phyloP scores from a whole-genome alignment of 2,888 invertebrate genomes.

The Ichneumoninae sp. region DNA sequence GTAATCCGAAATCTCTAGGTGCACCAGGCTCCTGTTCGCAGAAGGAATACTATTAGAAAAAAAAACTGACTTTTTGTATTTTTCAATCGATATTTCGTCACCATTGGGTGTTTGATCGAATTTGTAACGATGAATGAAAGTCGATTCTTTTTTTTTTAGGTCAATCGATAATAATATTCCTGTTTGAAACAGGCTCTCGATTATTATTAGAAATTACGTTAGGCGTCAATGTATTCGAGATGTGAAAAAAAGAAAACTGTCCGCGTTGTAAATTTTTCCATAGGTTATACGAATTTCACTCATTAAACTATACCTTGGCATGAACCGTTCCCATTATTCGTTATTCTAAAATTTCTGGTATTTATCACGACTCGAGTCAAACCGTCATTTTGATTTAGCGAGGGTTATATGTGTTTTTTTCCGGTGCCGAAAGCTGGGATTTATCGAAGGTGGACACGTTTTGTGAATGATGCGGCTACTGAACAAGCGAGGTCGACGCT shows the following conservation, averaged over 20 bases:
- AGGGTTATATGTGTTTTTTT: constrained; percentile 31
- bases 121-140: constrained; percentile 54
- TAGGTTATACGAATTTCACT: constrained; percentile 72
- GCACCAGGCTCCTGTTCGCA: constrained; percentile 72
- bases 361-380: constrained; percentile 53
- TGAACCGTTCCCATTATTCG: constrained; percentile 84
- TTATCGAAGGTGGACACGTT: constrained; percentile 57
- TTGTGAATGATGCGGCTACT: constrained; percentile 39
- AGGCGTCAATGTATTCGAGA: constrained; percentile 36
- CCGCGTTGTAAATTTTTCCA: constrained; percentile 5
- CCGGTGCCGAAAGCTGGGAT: constrained; percentile 50
- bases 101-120: background rate
- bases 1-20: constrained; percentile 64
- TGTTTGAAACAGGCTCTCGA: constrained; percentile 29
- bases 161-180: constrained; percentile 25
- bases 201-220: constrained; percentile 72
- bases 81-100: background rate
- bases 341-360: constrained; percentile 51
- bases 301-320: constrained; percentile 82
- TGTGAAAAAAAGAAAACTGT: constrained; percentile 19
- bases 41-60: constrained; percentile 1
- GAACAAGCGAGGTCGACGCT: constrained; percentile 58
- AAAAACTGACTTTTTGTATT: constrained; percentile 12
- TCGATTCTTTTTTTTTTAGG: constrained; percentile 18
- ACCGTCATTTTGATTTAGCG: constrained; percentile 60